Evolutionary conservation across 2,113 vertebrate genomes (phyloP), one percentile per base, ranked within the genome.

Genomic region (Oncorhynchus nerka): DNA sequence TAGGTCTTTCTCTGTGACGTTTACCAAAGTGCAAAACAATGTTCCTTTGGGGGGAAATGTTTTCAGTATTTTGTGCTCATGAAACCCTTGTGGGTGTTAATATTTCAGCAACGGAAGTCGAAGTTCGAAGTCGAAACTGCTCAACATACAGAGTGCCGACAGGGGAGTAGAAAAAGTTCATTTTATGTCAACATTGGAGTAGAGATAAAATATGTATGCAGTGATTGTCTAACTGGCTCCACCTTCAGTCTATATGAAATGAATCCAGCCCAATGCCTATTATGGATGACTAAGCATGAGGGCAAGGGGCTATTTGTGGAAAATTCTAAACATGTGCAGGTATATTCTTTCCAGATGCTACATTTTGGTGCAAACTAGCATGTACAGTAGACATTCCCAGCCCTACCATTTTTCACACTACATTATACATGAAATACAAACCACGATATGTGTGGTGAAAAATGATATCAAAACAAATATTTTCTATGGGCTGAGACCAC

Each of bases 11-110:
- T 13, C 12, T 45, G 26, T 32, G 71, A n/a, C 74, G 24, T 49
- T 15, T 15, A 48, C 71, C 34, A 79, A 84, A 77, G 73, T 80
- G 77, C 79, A 80, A 78, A 78, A 73, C 79, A 82, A 28, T 81
- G 75, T 81, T 74, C 61, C 34, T 80, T 75, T 82, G 71, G 51
- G 16, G 55, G 16, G 34, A 71, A 24, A 5, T n/a, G 68, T 67
- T 73, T 76, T 79, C 68, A 71, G 78, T 79, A 9, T 69, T 66
- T 74, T 30, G 64, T 61, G 68, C 45, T 70, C 77, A 71, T 28
- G 70, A 68, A 76, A 74, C n/a, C 76, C 2, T 65, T 19, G 30
- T 70, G 57, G 20, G 19, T 15, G 19, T 81, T 68, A 74, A 76
- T 83, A 74, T 74, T 79, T 78, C 70, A 80, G 22, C 65, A 22